These are phyloP conservation scores for Podarcis siculus DNA, from an alignment of 2,797 vertebrate genomes.

Conservation along the genomic window DNA sequence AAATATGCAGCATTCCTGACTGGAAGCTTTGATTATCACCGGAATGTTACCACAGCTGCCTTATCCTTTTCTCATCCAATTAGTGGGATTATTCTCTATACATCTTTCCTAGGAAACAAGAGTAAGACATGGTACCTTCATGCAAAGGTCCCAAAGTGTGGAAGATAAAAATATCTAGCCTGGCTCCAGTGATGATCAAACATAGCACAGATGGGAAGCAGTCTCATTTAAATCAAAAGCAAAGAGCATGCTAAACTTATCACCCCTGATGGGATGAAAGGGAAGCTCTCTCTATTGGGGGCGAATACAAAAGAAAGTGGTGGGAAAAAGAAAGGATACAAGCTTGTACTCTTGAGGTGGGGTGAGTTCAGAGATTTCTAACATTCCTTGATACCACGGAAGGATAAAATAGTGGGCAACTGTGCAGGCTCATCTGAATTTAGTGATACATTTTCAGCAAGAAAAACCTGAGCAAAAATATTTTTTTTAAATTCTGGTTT, in stretches of 20 bases:
- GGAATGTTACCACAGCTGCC: background rate
- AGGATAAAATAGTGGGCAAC: constrained; percentile 10
- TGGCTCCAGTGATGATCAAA: background rate
- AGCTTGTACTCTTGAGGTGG: constrained; percentile 19
- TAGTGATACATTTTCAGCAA: too few species aligned
- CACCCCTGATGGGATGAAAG: constrained; percentile 23
- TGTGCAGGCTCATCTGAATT: too few species aligned
- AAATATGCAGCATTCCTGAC: background rate
- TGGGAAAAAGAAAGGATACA: constrained; percentile 33
- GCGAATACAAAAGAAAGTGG: constrained; percentile 22
- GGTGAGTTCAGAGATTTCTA: constrained; percentile 34
- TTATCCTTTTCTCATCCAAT: background rate
- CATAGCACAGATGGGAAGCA: background rate
- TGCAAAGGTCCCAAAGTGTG: background rate
- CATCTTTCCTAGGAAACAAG: background rate
- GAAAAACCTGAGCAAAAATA: too few species aligned
- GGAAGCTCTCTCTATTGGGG: fast-evolving
- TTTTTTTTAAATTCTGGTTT: too few species aligned
- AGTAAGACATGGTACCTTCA: background rate
- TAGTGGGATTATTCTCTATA: background rate
- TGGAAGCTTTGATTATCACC: background rate
- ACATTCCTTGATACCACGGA: constrained; percentile 19
- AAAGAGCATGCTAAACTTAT: constrained; percentile 27
- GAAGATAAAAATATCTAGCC: constrained; percentile 9
- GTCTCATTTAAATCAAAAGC: constrained; percentile 12